Evolutionary conservation across 2,888 invertebrate genomes (phyloP).

Genomic region (Drosophila peninsularis): DNA sequence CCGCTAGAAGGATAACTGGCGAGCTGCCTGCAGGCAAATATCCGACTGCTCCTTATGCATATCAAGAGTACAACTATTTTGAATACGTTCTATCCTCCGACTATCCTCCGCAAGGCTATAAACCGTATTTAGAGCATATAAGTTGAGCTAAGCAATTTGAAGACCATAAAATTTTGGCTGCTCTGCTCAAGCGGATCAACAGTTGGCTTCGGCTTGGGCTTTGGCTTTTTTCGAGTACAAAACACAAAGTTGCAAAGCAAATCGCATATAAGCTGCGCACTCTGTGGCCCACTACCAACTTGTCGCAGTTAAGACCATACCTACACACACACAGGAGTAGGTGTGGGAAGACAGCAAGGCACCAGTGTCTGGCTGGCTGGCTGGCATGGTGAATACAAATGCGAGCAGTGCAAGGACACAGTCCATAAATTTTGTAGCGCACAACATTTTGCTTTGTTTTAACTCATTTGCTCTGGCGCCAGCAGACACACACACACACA

Average conservation of each 20-base stretch:
- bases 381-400: slow-evolving; percentile 59
- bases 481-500: neutral
- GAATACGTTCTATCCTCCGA: neutral
- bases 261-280: slow-evolving; percentile 63
- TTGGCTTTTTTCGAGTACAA: slow-evolving; percentile 28
- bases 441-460: slow-evolving; percentile 67
- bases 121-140: slow-evolving; percentile 5
- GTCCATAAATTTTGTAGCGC: slow-evolving; percentile 69
- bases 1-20: no score
- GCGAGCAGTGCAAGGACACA: slow-evolving; percentile 60
- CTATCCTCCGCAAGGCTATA: neutral
- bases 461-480: slow-evolving; percentile 62
- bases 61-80: neutral
- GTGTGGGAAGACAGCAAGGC: slow-evolving; percentile 11
- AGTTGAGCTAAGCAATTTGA: slow-evolving; percentile 31
- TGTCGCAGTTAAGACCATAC: slow-evolving; percentile 29
- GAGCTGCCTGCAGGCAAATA: neutral
- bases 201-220: slow-evolving; percentile 53
- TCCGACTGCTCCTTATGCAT: neutral
- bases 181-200: slow-evolving; percentile 60
- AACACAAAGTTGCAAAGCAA: slow-evolving; percentile 67
- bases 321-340: slow-evolving; percentile 3
- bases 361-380: slow-evolving; percentile 26
- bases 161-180: slow-evolving; percentile 38
- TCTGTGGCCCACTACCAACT: slow-evolving; percentile 36